Percentiles rank a stretch among this genome's conserved stretches.
These are phyloP conservation scores for Plodia interpunctella DNA, from an alignment of 1,140 invertebrate genomes.

Conservation along the genomic window DNA sequence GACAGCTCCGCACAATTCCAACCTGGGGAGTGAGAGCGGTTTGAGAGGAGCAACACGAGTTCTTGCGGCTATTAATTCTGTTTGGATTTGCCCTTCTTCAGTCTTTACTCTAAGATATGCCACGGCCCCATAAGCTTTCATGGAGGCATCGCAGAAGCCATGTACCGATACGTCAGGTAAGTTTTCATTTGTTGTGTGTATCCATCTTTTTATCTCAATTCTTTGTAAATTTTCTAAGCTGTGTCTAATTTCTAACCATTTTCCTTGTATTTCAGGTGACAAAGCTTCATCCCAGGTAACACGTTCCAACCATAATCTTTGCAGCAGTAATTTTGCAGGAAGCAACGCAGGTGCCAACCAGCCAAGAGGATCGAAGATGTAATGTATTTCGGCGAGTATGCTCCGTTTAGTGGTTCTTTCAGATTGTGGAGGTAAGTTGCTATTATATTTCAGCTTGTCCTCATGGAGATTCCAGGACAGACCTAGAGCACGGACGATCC, in stretches of 20 bases:
- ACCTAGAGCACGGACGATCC: constrained; percentile 27
- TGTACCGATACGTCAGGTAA: constrained; percentile 29
- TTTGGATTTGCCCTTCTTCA: constrained; percentile 12
- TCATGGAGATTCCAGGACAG: constrained; percentile 29
- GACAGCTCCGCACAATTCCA: no score
- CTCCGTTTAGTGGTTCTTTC: constrained; percentile 33
- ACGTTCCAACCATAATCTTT: constrained; percentile 42
- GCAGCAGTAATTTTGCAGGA: constrained; percentile 42
- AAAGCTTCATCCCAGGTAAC: constrained; percentile 40
- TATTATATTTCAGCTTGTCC: constrained; percentile 29
- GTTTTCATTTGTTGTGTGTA: constrained; percentile 18
- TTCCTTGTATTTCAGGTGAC: constrained; percentile 16
- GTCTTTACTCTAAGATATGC: constrained; percentile 24
- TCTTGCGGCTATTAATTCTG: constrained; percentile 14
- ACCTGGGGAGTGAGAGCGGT: constrained; percentile 35
- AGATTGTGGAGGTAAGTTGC: constrained; percentile 17
- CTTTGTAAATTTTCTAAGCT: constrained; percentile 26
- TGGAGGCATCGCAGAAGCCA: constrained; percentile 42
- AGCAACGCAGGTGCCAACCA: constrained; percentile 42
- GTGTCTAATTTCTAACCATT: constrained; percentile 34
- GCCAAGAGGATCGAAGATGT: constrained; percentile 44
- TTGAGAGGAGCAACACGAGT: constrained; percentile 47
- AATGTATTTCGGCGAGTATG: constrained; percentile 35
- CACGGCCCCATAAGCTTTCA: constrained; percentile 29
- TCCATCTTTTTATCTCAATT: constrained; percentile 31